Evolutionary conservation across 2,113 vertebrate species (phyloP).

Genomic region (Salvator merianae): DNA sequence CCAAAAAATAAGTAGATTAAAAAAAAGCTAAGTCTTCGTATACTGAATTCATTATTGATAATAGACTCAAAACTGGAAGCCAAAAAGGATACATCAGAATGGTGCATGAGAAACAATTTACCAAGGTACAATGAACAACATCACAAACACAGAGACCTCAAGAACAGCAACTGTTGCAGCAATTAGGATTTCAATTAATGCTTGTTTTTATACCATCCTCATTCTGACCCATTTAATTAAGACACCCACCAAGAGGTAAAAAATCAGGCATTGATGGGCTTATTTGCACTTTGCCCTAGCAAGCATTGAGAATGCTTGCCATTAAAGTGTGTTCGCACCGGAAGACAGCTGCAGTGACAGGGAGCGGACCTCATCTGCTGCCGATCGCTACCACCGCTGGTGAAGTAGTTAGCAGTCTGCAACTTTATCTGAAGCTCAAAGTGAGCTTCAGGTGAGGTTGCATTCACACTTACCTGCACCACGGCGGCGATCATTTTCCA

Average conservation of each 20-base stretch:
- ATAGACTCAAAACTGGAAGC: constrained; percentile 27
- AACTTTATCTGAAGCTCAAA: no score
- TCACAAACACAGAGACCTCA: not conserved
- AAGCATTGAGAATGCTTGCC: no score
- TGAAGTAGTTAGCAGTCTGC: no score
- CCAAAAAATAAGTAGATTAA: constrained; percentile 32
- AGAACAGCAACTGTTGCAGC: constrained; percentile 32
- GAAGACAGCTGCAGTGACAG: no score
- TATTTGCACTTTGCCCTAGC: no score
- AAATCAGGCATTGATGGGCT: not conserved
- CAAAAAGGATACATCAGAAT: constrained; percentile 19
- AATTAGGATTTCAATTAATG: constrained; percentile 13
- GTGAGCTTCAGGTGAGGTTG: no score
- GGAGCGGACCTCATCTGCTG: no score
- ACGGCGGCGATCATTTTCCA: no score
- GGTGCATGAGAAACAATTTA: constrained; percentile 3
- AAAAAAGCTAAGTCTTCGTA: not conserved
- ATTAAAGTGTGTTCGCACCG: no score
- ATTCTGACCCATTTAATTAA: not conserved
- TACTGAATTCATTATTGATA: constrained; percentile 27
- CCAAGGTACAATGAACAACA: constrained; percentile 24
- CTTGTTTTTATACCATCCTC: not conserved
- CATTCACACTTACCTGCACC: no score
- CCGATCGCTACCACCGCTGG: no score
- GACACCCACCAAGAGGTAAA: not conserved